Evolutionary conservation across 2,797 vertebrate genomes (phyloP).

Genomic region (Argya squamiceps): DNA sequence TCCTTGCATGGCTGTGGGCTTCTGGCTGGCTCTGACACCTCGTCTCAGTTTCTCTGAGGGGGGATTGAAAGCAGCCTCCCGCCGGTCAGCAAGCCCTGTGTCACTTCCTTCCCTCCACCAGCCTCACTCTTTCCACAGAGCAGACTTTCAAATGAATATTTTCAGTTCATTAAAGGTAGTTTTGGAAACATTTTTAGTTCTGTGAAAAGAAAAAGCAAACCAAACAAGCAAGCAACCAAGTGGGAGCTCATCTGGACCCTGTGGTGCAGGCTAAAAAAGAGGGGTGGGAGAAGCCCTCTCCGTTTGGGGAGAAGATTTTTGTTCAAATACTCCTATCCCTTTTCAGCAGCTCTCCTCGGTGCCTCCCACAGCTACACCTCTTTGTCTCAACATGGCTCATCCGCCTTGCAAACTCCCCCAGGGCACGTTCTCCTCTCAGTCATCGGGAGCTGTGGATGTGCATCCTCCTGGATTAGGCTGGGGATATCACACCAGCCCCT

Average conservation of each 20-base stretch:
- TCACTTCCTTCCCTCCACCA: constrained; percentile 74
- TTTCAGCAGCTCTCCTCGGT: not conserved
- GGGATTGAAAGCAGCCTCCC: constrained; percentile 43
- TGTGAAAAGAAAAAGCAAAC: not conserved
- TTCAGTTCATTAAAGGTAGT: constrained; percentile 66
- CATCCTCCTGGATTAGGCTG: not conserved
- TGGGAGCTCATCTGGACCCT: constrained; percentile 27
- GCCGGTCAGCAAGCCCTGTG: constrained; percentile 60
- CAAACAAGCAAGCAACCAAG: not conserved
- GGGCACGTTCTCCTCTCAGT: not conserved
- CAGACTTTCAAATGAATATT: constrained; percentile 63
- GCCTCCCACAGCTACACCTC: not conserved
- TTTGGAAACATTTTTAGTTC: constrained; percentile 28
- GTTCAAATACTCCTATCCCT: not conserved
- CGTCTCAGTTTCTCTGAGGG: not conserved
- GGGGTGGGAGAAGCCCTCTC: not conserved
- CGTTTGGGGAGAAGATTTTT: not conserved
- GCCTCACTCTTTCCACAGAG: constrained; percentile 74
- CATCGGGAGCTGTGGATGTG: not conserved
- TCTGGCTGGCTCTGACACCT: not conserved
- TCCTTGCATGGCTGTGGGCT: not conserved
- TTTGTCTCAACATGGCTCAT: not conserved
- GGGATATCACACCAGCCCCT: not conserved
- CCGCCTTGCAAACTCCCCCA: not conserved
- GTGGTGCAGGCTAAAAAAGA: not conserved